Base-by-base conservation (phyloP, 2,888 invertebrate species). In the Deilephila elpenor region DNA sequence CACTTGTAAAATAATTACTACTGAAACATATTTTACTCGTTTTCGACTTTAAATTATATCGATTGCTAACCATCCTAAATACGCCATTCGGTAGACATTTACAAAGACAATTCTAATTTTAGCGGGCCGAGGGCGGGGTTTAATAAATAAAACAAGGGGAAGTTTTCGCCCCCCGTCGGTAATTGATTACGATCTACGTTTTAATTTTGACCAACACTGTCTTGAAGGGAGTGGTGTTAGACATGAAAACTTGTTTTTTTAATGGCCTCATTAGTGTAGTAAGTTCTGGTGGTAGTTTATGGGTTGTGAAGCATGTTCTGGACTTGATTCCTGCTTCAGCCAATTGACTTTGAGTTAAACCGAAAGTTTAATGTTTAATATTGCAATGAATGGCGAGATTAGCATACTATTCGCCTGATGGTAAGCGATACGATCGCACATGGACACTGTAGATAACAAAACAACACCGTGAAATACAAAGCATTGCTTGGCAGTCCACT, bases 101-200 rank as follows among this genome's bases (percentile, higher is more conserved):
- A 44, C 11, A 20, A 20, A n/a, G 56, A 56, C 56, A 56, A 56
- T 56, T 64, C 64, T 64, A 25, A 19, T 25, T 51, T 84, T 44
- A 14, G 17, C 7, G 20, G 11, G 5, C 34, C 19, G 20, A 25
- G 25, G 14, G 67, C 62, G 62, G 19, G 25, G 25, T 44, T 20
- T 44, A 20, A 67, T 67, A 59, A 64, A 64, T 37, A 20, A 19
- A 67, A 67, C 51, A 67, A 67, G 44, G 25, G 34, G 34, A 67
- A 51, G 17, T 67, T 67, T 67, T 44, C 64, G 64, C 37, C 11
- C 37, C 51, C 6, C 67, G 25, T 67, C 67, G 44, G 82, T 84
- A 86, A 88, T 86, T 86, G 86, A 87, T 87, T 79, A 82, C 82
- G 76, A 75, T 76, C 80, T 79, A 80, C 82, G 83, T 84, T 87